Conservation (phyloP, 2,797 vertebrate genomes). For the Karalla daura region DNA sequence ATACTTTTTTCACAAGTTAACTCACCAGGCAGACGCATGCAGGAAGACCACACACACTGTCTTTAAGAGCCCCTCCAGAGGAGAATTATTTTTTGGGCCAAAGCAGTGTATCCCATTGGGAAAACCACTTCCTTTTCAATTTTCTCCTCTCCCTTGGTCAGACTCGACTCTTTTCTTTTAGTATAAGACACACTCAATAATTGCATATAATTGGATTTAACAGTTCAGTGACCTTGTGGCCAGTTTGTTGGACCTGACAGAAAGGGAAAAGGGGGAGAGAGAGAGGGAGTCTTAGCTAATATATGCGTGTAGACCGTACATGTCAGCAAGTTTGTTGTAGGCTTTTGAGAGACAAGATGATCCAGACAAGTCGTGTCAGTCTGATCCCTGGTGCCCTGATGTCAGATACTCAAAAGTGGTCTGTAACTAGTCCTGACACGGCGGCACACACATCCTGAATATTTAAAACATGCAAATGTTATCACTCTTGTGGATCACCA, state of each 20-base stretch:
- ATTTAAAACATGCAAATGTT: slow-evolving; percentile 41
- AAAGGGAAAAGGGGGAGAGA: slow-evolving; percentile 21
- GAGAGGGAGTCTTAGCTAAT: not conserved
- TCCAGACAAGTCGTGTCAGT: slow-evolving; percentile 12
- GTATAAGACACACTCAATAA: slow-evolving; percentile 60
- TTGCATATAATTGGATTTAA: slow-evolving; percentile 75
- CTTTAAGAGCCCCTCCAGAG: not conserved
- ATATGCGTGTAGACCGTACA: slow-evolving; percentile 2
- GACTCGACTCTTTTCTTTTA: slow-evolving; percentile 53
- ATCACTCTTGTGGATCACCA: slow-evolving; percentile 42
- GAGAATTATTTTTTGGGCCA: not conserved
- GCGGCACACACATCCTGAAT: slow-evolving; percentile 8
- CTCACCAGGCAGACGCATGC: not conserved
- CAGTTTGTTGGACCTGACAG: slow-evolving; percentile 49
- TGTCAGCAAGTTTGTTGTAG: not conserved
- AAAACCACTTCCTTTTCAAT: slow-evolving; percentile 34
- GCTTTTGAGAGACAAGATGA: slow-evolving; percentile 26
- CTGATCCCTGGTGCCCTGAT: slow-evolving; percentile 25
- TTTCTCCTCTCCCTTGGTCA: slow-evolving; percentile 9
- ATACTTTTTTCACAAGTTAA: not conserved
- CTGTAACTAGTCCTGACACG: slow-evolving; percentile 29
- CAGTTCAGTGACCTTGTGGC: slow-evolving; percentile 68
- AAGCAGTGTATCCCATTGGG: slow-evolving; percentile 17
- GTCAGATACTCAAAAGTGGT: slow-evolving; percentile 14
- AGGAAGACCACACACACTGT: slow-evolving; percentile 6